Base-by-base conservation (phyloP, 23 tunicate species). In the Botrylloides violaceus region DNA sequence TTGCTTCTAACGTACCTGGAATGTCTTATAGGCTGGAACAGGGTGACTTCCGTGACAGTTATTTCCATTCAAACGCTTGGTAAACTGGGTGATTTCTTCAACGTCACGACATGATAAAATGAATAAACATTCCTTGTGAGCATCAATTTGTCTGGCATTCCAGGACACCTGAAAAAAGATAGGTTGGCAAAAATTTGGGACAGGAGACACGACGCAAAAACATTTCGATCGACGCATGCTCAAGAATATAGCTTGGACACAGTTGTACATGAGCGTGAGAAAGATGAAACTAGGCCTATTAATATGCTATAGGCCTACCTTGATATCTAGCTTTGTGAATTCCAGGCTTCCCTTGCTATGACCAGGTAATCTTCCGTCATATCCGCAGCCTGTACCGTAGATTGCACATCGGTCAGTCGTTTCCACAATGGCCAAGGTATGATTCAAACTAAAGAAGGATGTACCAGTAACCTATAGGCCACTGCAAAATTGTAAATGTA, bases 401-500 rank as follows among this genome's bases (percentile, higher is more conserved):
- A 90, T 72, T 47, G 61, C 55, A 59, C 90, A 90, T 29, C 65
- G 36, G 7, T 53, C 74, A 6, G 34, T 66, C 21, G 34, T 32
- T 53, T 90, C 97, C 9, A 83, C 90, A 19, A 90, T 84, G 29
- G 85, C 97, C 74, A 90, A 26, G 26, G 90, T 84, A 75, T 90
- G 97, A 72, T 90, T 90, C 57, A 90, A 79, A 32, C 97, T 90
- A 70, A 28, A 63, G n/a, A n/a, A n/a, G n/a, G n/a, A n/a, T n/a
- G n/a, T n/a, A n/a, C n/a, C n/a, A n/a, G n/a, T n/a, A n/a, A n/a
- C n/a, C n/a, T n/a, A n/a, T n/a, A n/a, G n/a, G n/a, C n/a, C n/a
- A n/a, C n/a, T n/a, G n/a, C n/a, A n/a, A n/a, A n/a, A n/a, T n/a
- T n/a, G n/a, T n/a, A n/a, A n/a, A n/a, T n/a, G n/a, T n/a, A n/a